phyloP scores from a whole-genome alignment of 2,888 invertebrate genomes.

The Brenthis daphne region DNA sequence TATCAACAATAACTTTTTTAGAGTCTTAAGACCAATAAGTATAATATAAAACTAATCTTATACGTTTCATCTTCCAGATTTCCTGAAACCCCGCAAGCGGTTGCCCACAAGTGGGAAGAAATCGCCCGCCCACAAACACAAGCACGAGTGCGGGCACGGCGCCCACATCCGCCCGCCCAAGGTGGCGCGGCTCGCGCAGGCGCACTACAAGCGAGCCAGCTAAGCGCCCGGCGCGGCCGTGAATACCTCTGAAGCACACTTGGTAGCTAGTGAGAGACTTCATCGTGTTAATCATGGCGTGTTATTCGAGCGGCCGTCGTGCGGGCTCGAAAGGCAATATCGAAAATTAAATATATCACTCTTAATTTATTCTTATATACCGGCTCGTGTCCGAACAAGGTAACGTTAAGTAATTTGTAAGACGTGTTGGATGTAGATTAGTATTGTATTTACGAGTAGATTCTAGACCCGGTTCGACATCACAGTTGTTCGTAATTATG shows the following conservation, averaged over 20 bases:
- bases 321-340: slow-evolving; percentile 50
- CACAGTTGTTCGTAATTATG: slow-evolving; percentile 43
- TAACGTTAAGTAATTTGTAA: slow-evolving; percentile 80
- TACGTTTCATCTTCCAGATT: slow-evolving; percentile 80
- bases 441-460: slow-evolving; percentile 49
- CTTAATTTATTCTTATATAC: slow-evolving; percentile 72
- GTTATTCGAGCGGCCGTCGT: slow-evolving; percentile 10
- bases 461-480: slow-evolving; percentile 49
- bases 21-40: too few relatives aligned
- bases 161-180: slow-evolving; percentile 77
- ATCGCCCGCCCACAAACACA: slow-evolving; percentile 71
- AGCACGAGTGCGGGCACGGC: slow-evolving; percentile 73
- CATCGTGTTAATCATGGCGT: slow-evolving; percentile 26
- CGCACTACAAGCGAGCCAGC: slow-evolving; percentile 73
- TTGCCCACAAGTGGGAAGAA: slow-evolving; percentile 76
- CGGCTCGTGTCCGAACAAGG: slow-evolving; percentile 54
- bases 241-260: too few relatives aligned
- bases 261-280: slow-evolving; percentile 19
- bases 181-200: slow-evolving; percentile 69
- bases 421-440: slow-evolving; percentile 68
- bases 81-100: slow-evolving; percentile 85
- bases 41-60: too few relatives aligned
- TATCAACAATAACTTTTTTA: too few relatives aligned
- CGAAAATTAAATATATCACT: slow-evolving; percentile 69
- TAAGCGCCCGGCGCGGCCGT: slow-evolving; percentile 52